Evolutionary conservation across 2,888 invertebrate genomes (phyloP).

Genomic region (Hipparchia semele): DNA sequence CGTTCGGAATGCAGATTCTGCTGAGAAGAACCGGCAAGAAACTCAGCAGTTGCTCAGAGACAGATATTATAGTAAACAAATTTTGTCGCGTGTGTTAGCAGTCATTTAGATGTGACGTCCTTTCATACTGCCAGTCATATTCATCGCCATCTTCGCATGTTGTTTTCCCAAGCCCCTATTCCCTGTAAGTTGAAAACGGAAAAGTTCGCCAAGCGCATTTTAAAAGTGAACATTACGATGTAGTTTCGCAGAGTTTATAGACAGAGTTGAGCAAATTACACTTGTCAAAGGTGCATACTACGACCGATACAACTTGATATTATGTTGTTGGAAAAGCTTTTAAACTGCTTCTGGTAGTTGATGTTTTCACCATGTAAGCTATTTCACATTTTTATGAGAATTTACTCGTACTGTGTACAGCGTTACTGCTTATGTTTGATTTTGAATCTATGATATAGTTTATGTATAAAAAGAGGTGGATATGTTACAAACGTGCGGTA

Average conservation of each 20-base stretch:
- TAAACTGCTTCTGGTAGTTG: constrained; percentile 1
- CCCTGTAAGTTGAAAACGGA: not conserved
- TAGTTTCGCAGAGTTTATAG: constrained; percentile 15
- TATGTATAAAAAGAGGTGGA: no score
- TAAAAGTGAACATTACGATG: constrained; percentile 16
- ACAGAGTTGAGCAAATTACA: constrained; percentile 22
- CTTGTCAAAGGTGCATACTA: constrained; percentile 23
- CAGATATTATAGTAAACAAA: no score
- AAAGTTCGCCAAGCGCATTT: constrained; percentile 13
- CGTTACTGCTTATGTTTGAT: no score
- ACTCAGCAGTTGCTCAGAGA: no score
- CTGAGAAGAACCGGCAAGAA: no score
- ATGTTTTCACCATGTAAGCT: not conserved
- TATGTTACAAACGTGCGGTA: no score
- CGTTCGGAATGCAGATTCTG: no score
- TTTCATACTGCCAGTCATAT: no score
- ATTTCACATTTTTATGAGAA: constrained; percentile 1
- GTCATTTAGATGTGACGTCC: no score
- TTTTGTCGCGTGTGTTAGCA: no score
- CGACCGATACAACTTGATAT: constrained; percentile 7
- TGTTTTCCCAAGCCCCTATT: not conserved
- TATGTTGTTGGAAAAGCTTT: constrained; percentile 14
- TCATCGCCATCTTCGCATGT: not conserved
- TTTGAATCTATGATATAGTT: no score
- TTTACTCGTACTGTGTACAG: not conserved